phyloP scores from a whole-genome alignment of 2,888 invertebrate genomes.

The Tiliacea citrago region DNA sequence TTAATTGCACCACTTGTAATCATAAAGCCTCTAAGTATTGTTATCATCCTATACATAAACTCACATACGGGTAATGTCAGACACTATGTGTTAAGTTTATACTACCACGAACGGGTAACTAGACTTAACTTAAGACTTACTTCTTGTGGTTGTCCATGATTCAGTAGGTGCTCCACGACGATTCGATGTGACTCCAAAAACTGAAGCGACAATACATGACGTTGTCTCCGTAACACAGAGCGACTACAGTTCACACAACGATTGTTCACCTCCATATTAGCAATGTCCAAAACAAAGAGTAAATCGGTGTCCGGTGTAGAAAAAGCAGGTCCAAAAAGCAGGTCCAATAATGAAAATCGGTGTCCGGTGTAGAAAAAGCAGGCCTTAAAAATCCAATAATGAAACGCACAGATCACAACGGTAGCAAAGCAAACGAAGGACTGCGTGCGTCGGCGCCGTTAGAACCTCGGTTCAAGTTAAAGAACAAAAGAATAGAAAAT shows the following conservation, averaged over 20 bases:
- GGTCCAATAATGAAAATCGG: no score
- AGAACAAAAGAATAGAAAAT: conserved; percentile 14
- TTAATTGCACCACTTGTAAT: conserved; percentile 18
- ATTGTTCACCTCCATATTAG: conserved; percentile 23
- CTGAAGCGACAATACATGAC: conserved; percentile 21
- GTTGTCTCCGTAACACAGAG: conserved; percentile 22
- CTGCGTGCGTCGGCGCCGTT: conserved; percentile 15
- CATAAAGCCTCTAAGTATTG: conserved; percentile 19
- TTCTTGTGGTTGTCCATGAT: conserved; percentile 26
- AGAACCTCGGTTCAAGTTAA: conserved; percentile 16
- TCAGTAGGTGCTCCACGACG: conserved; percentile 19
- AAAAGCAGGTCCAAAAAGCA: no score
- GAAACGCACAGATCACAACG: conserved; percentile 16
- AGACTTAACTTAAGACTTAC: conserved; percentile 20
- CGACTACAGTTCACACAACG: conserved; percentile 28
- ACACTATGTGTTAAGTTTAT: conserved; percentile 16
- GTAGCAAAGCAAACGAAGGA: conserved; percentile 19
- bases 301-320: conserved; percentile 12
- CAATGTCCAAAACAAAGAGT: conserved; percentile 26
- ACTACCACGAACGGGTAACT: conserved; percentile 16
- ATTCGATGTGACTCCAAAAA: conserved; percentile 21
- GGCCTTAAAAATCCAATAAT: conserved; percentile 15
- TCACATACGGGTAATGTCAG: conserved; percentile 16
- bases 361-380: no score
- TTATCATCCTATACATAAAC: conserved; percentile 21